Evolutionary conservation across 2,797 vertebrate genomes (phyloP).

Genomic region (Adelosebastes latens): DNA sequence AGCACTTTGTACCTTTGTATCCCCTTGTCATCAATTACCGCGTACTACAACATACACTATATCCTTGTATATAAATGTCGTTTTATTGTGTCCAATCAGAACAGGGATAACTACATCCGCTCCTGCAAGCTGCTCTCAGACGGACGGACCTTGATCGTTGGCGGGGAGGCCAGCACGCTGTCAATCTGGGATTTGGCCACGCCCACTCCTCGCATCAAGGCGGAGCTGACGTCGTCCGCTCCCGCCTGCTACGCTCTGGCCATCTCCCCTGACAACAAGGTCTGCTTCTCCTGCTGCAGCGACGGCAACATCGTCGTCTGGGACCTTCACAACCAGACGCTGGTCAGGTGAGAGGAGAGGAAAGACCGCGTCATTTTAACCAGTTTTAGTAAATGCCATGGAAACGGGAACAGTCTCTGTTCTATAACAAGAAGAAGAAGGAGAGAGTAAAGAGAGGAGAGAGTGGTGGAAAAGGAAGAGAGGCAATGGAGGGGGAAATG

Average conservation of each 20-base stretch:
- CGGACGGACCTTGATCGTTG: conserved; percentile 77
- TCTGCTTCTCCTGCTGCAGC: conserved; percentile 93
- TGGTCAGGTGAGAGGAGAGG: conserved; percentile 65
- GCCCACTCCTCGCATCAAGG: conserved; percentile 81
- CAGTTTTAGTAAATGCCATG: not conserved
- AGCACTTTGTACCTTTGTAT: not conserved
- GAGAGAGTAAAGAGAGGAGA: not conserved
- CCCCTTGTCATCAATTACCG: conserved; percentile 6
- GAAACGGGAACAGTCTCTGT: not conserved
- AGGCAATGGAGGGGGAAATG: not conserved
- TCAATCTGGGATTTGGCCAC: conserved; percentile 82
- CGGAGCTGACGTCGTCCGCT: conserved; percentile 77
- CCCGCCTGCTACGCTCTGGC: conserved; percentile 82
- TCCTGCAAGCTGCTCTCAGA: conserved; percentile 81
- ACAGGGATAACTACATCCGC: conserved; percentile 83
- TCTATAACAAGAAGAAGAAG: not conserved
- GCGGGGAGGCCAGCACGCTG: conserved; percentile 81
- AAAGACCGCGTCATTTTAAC: not conserved
- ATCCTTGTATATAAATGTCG: not conserved
- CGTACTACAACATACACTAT: not conserved
- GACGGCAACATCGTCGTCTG: conserved; percentile 85
- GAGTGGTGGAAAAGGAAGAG: not conserved
- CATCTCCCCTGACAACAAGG: conserved; percentile 82
- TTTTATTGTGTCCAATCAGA: conserved; percentile 58
- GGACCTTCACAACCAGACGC: conserved; percentile 82